Evolutionary conservation across 1,140 invertebrate species (phyloP).

Genomic region (Stegodyphus mimosarum): DNA sequence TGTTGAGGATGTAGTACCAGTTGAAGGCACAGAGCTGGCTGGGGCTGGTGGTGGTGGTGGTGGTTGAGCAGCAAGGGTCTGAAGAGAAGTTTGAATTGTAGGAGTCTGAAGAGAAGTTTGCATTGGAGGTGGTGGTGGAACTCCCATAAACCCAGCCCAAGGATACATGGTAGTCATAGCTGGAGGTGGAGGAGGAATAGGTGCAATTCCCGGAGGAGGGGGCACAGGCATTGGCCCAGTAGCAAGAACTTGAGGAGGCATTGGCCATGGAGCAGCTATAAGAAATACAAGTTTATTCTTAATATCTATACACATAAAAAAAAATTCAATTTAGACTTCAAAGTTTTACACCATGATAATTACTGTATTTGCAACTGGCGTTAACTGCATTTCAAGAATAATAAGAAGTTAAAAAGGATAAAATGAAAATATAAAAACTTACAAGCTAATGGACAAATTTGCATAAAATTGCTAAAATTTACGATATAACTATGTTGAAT

Average conservation of each 20-base stretch:
- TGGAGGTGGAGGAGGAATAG: constrained; percentile 35
- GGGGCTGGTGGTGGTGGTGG: constrained; percentile 61
- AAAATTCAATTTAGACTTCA: no score
- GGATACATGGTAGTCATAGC: constrained; percentile 51
- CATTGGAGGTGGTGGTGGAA: constrained; percentile 27
- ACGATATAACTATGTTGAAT: no score
- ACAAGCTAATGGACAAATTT: no score
- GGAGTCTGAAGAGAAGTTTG: constrained; percentile 40
- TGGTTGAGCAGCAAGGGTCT: constrained; percentile 34
- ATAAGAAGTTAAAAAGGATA: no score
- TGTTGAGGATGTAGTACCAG: background rate
- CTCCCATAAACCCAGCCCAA: constrained; percentile 48
- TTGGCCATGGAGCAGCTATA: constrained; percentile 14
- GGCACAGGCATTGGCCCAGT: constrained; percentile 46
- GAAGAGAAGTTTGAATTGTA: constrained; percentile 23
- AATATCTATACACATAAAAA: no score
- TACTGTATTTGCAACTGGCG: no score
- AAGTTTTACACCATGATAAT: no score
- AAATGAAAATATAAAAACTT: no score
- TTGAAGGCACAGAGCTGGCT: background rate
- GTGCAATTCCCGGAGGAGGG: constrained; percentile 38
- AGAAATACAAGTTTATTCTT: background rate
- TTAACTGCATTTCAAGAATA: no score
- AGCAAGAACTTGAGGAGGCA: constrained; percentile 10
- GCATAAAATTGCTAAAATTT: no score